Conservation (phyloP, 2,888 invertebrate genomes). For the Chalcosyrphus nemorum region DNA sequence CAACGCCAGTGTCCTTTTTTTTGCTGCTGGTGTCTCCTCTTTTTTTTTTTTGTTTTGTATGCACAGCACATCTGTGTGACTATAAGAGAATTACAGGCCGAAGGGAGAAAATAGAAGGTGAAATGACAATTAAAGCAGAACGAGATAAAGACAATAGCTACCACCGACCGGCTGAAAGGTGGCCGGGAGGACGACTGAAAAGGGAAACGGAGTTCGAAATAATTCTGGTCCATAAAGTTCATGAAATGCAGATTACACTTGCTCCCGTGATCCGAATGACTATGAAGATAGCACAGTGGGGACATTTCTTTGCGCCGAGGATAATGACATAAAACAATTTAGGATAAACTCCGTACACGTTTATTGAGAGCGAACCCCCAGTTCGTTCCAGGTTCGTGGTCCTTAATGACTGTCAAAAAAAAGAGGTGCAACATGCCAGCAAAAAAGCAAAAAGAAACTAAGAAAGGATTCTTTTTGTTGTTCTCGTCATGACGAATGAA, state of each 20-base stretch:
- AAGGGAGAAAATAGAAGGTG: neutral
- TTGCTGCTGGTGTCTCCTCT: neutral
- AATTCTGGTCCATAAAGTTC: slow-evolving; percentile 48
- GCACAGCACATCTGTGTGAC: slow-evolving; percentile 20
- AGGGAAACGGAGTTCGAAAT: slow-evolving; percentile 39
- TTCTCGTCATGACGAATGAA: slow-evolving; percentile 38
- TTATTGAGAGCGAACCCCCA: neutral
- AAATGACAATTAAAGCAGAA: slow-evolving; percentile 44
- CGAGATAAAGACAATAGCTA: slow-evolving; percentile 31
- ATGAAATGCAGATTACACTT: slow-evolving; percentile 58
- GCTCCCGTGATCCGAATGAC: slow-evolving; percentile 34
- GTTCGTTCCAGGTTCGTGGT: neutral
- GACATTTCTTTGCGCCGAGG: slow-evolving; percentile 14
- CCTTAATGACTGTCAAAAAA: slow-evolving; percentile 3
- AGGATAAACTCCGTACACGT: slow-evolving; percentile 10
- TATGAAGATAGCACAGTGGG: slow-evolving; percentile 7
- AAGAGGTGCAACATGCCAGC: slow-evolving; percentile 15
- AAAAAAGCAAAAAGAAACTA: slow-evolving; percentile 3
- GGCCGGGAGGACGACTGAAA: neutral
- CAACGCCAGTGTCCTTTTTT: slow-evolving; percentile 35
- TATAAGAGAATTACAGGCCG: slow-evolving; percentile 31
- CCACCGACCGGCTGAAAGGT: neutral
- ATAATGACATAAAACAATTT: slow-evolving; percentile 50
- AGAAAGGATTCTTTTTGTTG: slow-evolving; percentile 21
- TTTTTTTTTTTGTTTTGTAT: too few species aligned